Base-by-base conservation (phyloP, 2,888 invertebrate species). In the Cerastis leucographa region DNA sequence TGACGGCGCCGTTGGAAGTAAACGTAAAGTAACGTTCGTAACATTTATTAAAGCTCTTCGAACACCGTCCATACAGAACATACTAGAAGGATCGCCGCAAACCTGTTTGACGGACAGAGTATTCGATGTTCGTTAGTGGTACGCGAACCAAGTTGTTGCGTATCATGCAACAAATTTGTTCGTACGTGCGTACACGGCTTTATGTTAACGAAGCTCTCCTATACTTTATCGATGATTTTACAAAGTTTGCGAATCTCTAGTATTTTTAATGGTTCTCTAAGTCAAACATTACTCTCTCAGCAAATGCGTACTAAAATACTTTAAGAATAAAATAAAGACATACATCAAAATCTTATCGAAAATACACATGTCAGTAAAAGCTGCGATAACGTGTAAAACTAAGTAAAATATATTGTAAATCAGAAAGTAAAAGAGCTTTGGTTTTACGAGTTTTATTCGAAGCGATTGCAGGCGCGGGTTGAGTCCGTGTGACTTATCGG, bases 401-500 rank as follows among this genome's bases (percentile, higher is more conserved):
- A 67, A 80, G 84, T 72, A 73, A 72, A 80, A 84, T 14, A 71
- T 76, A 69, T 72, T 68, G 62, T 74, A 67, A 81, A 81, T 71
- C 68, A 76, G 75, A 80, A 87, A 76, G 75, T 80, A 71, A 76
- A 78, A 77, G 68, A 80, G 84, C 73, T 86, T 84, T 80, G 64
- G 25, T 74, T 78, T 85, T 76, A 87, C 71, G 74, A 76, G 74
- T 80, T 83, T 72, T 80, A 84, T 80, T 81, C 49, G 70, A 68
- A 59, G 78, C 72, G 54, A 71, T 79, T 75, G 78, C 83, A 80
- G 70, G 72, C 74, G 70, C 74, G 61, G 35, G 56, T 44, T n/a
- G 59, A 70, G 69, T 56, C 73, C 78, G 80, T 80, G 77, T 83
- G 82, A 80, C 86, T 83, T 88, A 88, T 91, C 90, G 88, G 91